Evolutionary conservation across 2,888 invertebrate species (phyloP).

Genomic region (Agrochola lota): DNA sequence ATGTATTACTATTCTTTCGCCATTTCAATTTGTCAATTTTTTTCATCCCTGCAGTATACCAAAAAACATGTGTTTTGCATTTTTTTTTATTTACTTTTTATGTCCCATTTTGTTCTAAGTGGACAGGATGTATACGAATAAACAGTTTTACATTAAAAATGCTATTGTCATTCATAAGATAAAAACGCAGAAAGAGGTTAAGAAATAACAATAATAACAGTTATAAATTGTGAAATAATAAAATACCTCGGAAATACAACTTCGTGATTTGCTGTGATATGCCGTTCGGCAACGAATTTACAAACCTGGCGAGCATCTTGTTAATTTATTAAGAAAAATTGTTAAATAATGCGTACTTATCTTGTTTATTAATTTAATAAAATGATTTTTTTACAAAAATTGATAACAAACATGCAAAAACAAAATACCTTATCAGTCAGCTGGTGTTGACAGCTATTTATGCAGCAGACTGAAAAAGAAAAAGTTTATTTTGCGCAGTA

Average conservation of each 20-base stretch:
- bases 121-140: not conserved
- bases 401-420: constrained; percentile 40
- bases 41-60: constrained; percentile 22
- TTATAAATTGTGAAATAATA: not conserved
- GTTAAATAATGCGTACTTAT: not conserved
- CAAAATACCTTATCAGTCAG: constrained; percentile 62
- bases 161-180: not conserved
- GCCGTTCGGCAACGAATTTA: constrained; percentile 91
- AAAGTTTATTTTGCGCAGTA: not conserved
- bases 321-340: constrained; percentile 13
- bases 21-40: constrained; percentile 13
- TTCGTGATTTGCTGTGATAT: constrained; percentile 91
- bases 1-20: constrained; percentile 12
- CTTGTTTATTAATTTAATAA: not conserved
- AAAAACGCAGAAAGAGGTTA: not conserved
- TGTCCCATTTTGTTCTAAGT: not conserved
- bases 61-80: constrained; percentile 2
- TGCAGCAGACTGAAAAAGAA: not conserved
- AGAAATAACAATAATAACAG: not conserved
- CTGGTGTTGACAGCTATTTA: constrained; percentile 47
- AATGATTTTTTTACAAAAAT: constrained; percentile 15
- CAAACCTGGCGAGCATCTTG: constrained; percentile 90
- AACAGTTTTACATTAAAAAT: not conserved
- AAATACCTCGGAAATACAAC: constrained; percentile 92
- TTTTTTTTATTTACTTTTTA: not conserved